These are phyloP conservation scores for Drosophila bocki DNA, from an alignment of 1,140 invertebrate genomes.

Conservation along the genomic window DNA sequence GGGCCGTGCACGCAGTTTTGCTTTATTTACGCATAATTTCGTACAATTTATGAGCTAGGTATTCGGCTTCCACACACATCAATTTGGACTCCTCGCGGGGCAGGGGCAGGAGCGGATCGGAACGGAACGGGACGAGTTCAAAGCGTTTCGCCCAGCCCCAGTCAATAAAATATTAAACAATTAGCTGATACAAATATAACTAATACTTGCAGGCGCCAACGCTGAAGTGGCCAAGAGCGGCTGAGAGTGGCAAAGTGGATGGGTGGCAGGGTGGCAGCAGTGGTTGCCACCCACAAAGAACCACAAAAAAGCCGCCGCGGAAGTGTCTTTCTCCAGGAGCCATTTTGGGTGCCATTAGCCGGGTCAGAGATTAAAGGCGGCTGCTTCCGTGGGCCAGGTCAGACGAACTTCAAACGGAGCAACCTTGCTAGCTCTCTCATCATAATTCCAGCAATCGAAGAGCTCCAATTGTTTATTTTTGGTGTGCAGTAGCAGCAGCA, in stretches of 20 bases:
- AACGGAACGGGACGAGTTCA: constrained; percentile 50
- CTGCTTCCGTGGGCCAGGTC: constrained; percentile 53
- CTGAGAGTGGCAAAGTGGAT: not conserved
- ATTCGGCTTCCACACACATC: constrained; percentile 38
- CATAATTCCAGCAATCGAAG: constrained; percentile 58
- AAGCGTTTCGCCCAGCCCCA: constrained; percentile 42
- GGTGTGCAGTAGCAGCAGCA: constrained; percentile 34
- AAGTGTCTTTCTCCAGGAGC: constrained; percentile 63
- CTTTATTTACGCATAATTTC: constrained; percentile 67
- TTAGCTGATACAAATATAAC: constrained; percentile 61
- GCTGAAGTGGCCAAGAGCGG: constrained; percentile 20
- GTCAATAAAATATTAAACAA: constrained; percentile 77
- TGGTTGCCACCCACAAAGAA: constrained; percentile 69
- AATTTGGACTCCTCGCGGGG: constrained; percentile 38
- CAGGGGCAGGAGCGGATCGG: not conserved
- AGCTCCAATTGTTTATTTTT: constrained; percentile 68
- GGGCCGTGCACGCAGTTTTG: constrained; percentile 25
- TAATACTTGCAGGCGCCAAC: constrained; percentile 39
- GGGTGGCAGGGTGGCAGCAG: constrained; percentile 11
- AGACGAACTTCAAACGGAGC: constrained; percentile 58
- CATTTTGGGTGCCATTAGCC: constrained; percentile 38
- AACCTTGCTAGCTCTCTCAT: constrained; percentile 47
- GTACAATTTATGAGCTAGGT: constrained; percentile 56
- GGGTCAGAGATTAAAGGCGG: constrained; percentile 65
- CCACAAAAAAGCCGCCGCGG: constrained; percentile 61